phyloP scores from a whole-genome alignment of 2,113 vertebrate species.

The Dissostichus mawsoni region DNA sequence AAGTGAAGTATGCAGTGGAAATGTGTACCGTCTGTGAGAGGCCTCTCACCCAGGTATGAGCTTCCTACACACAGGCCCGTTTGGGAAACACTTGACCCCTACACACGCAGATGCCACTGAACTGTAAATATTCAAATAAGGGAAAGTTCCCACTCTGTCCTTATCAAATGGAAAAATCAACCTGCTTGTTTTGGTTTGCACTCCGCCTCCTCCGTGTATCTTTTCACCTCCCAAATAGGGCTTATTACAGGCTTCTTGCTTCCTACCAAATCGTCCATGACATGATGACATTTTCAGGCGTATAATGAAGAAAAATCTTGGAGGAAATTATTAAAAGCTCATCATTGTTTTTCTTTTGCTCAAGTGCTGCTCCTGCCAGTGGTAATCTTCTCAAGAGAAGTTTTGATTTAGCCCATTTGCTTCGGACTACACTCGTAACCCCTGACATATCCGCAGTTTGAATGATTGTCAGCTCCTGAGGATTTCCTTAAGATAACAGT shows the following conservation, averaged over 20 bases:
- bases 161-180: conserved; percentile 81
- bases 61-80: conserved; percentile 50
- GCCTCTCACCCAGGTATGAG: conserved; percentile 62
- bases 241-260: conserved; percentile 7
- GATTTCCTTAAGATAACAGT: conserved; percentile 67
- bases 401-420: conserved; percentile 43
- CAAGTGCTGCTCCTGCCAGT: conserved; percentile 22
- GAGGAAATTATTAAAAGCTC: conserved; percentile 43
- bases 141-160: conserved; percentile 55
- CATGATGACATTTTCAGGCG: neutral
- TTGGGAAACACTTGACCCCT: conserved; percentile 71
- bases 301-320: conserved; percentile 7
- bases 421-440: conserved; percentile 36
- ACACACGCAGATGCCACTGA: conserved; percentile 56
- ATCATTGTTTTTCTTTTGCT: conserved; percentile 15
- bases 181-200: conserved; percentile 75
- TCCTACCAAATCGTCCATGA: neutral
- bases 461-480: conserved; percentile 49
- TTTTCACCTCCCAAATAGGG: conserved; percentile 33
- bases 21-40: conserved; percentile 28
- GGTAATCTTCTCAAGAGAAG: conserved; percentile 39
- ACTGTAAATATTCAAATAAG: conserved; percentile 75
- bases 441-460: conserved; percentile 49
- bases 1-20: conserved; percentile 8
- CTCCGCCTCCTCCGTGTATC: conserved; percentile 38